Conservation (phyloP, 2,888 invertebrate genomes). For the Eucriotettix oculatus region DNA sequence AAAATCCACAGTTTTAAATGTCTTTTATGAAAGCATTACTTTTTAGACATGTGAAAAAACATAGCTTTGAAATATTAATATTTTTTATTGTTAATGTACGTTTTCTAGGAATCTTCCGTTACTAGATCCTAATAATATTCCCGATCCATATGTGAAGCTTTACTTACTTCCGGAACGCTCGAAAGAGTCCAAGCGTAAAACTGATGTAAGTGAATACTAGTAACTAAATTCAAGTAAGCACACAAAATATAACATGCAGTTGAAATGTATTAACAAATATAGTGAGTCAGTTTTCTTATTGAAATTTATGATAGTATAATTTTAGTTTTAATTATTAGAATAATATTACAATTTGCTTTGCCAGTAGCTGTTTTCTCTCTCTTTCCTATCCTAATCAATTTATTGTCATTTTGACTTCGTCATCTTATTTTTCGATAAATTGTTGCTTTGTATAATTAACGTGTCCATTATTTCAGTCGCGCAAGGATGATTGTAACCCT, state of each 20-base stretch:
- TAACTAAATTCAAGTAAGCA: no score
- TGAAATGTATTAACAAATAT: no score
- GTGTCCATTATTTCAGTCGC: conserved; percentile 28
- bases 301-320: no score
- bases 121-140: conserved; percentile 66
- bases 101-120: conserved; percentile 54
- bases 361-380: no score
- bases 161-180: conserved; percentile 71
- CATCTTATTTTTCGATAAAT: no score
- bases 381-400: no score
- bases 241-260: no score
- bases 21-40: not conserved
- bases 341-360: no score
- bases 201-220: conserved; percentile 43
- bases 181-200: conserved; percentile 77
- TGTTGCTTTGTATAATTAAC: not conserved
- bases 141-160: conserved; percentile 80
- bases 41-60: not conserved
- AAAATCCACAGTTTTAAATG: no score
- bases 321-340: no score
- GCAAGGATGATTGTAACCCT: conserved; percentile 83
- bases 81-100: not conserved
- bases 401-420: no score
- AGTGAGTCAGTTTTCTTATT: no score
- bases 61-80: not conserved